A percentile compares a stretch with the other conserved stretches of the same genome.
Conservation (phyloP, 2,113 vertebrate species). For the Microcebus ravelobensis region DNA sequence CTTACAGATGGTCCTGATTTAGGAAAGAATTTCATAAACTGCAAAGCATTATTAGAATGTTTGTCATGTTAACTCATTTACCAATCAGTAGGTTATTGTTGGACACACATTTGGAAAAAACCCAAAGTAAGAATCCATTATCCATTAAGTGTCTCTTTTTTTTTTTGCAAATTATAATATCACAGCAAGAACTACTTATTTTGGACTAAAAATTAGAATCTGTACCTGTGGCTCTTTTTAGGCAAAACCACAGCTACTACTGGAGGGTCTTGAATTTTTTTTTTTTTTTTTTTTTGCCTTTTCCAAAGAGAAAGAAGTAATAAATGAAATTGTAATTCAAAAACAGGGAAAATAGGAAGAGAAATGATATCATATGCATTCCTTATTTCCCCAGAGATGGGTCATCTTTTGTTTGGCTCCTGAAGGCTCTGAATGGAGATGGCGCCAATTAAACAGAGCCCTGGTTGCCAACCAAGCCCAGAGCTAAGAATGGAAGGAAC, state of each 20-base stretch:
- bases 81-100: background rate
- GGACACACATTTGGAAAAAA: background rate
- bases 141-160: background rate
- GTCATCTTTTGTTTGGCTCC: background rate
- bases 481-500: slow-evolving; percentile 1
- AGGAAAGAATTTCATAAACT: background rate
- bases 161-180: background rate
- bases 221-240: background rate
- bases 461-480: background rate
- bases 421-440: background rate
- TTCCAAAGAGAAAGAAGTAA: slow-evolving; percentile 47
- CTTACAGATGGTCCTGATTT: background rate
- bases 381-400: background rate
- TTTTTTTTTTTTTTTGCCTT: background rate
- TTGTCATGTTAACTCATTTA: background rate
- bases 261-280: background rate
- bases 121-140: background rate
- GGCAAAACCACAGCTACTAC: background rate
- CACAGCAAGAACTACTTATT: background rate
- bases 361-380: background rate
- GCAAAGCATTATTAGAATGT: background rate
- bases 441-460: background rate
- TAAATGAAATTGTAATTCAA: slow-evolving; percentile 53
- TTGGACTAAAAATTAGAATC: background rate
- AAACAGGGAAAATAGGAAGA: background rate